Percentiles rank a stretch among this genome's conserved stretches.
phyloP scores from a whole-genome alignment of 2,888 invertebrate species.

The Cataglyphis livida region DNA sequence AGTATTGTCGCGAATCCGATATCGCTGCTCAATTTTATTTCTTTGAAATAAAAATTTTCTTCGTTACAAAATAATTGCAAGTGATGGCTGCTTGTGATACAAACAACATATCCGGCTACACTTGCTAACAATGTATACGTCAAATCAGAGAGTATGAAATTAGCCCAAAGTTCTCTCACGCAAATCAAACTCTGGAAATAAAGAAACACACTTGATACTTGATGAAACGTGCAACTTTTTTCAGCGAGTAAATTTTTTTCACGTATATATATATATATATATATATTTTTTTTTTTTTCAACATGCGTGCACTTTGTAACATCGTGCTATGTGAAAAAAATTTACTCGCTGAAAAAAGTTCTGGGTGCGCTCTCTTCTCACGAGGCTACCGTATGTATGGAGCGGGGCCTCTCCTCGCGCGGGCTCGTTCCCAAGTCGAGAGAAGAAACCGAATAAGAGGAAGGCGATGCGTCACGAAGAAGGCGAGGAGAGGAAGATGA shows the following conservation, averaged over 20 bases:
- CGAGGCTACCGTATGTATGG: slow-evolving; percentile 38
- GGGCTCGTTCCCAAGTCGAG: slow-evolving; percentile 40
- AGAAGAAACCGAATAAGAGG: slow-evolving; percentile 54
- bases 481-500: slow-evolving; percentile 40
- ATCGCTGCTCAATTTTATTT: neutral
- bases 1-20: neutral
- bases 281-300: too few species aligned
- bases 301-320: too few species aligned
- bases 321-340: too few species aligned
- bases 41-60: neutral
- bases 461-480: slow-evolving; percentile 38
- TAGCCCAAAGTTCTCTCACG: neutral
- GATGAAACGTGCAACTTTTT: neutral
- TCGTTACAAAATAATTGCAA: neutral
- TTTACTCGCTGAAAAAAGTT: too few species aligned
- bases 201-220: neutral
- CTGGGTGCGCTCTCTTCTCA: slow-evolving; percentile 31
- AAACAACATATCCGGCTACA: neutral
- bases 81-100: neutral
- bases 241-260: neutral
- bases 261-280: neutral
- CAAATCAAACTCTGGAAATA: neutral
- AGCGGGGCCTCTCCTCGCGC: slow-evolving; percentile 13
- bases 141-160: neutral
- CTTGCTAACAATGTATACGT: neutral